These are phyloP conservation scores for Leptinotarsa texana DNA, from an alignment of 1,140 invertebrate genomes.

Conservation along the genomic window DNA sequence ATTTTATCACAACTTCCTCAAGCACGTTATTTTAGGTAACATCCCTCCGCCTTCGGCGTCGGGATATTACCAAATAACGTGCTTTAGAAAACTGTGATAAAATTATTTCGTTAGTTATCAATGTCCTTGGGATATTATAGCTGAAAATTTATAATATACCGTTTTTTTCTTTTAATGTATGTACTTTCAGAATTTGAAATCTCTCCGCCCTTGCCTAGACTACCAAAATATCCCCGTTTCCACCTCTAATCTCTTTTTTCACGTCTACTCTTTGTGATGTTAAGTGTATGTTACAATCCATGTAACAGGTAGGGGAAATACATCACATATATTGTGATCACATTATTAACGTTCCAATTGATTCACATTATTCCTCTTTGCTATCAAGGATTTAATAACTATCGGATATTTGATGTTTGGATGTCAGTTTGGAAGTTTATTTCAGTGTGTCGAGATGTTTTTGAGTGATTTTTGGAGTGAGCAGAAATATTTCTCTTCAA, in stretches of 20 bases:
- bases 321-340: conserved; percentile 23
- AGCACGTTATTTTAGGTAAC: too few species aligned
- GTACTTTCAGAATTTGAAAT: not conserved
- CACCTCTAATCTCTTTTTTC: conserved; percentile 24
- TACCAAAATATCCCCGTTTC: not conserved
- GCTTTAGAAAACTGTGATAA: too few species aligned
- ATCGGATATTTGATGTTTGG: conserved; percentile 15
- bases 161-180: too few species aligned
- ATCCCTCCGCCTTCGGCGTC: too few species aligned
- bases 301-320: conserved; percentile 27
- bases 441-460: conserved; percentile 16
- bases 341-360: conserved; percentile 23
- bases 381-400: conserved; percentile 1
- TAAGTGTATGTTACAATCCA: conserved; percentile 20
- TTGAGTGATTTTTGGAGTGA: not conserved
- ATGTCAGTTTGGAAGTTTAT: conserved; percentile 8
- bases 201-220: not conserved
- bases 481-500: conserved; percentile 10
- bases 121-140: too few species aligned
- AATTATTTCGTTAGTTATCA: too few species aligned
- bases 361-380: conserved; percentile 14
- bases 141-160: too few species aligned
- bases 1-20: too few species aligned
- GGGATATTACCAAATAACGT: too few species aligned
- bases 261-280: conserved; percentile 28